Base-by-base conservation (phyloP, 2,113 vertebrate species). In the Promerops cafer region DNA sequence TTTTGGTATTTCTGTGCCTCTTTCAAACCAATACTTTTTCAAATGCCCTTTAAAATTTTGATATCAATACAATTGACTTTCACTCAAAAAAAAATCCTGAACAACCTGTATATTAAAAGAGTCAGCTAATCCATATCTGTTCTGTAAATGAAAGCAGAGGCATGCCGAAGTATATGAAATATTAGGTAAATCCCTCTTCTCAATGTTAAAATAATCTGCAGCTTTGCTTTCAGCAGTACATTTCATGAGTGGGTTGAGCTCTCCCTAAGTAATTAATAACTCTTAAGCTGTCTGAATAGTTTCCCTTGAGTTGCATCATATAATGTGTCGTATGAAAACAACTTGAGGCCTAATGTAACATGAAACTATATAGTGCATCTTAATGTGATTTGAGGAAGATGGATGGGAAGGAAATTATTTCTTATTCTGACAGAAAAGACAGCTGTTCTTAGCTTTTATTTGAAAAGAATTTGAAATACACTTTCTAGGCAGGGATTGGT, bases 351-450 rank as follows among this genome's bases (percentile, higher is more conserved):
- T 93, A 88, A 93, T 68, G 96, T 93, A 96, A 97, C 40, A 37
- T 64, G 88, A 97, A 95, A 86, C 96, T 68, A 10, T 56, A 39
- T 52, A 68, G 56, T 42, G 40, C 64, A 89, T 96, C 93, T 86
- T 94, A 90, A 94, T 89, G 94, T 97, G 95, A 97, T 97, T 96
- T 97, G 95, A 97, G 96, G 90, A 97, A 97, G 96, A 97, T 92
- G 76, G 88, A 96, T 97, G 83, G 76, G 83, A 93, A 90, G 93
- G 92, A 96, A 94, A 88, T 97, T 81, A 93, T 93, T 96, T 97
- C 86, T 97, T 95, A 94, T 83, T 90, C 88, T 88, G 89, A 78
- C 47, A 79, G 87, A 85, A 47, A 96, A 93, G 89, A 90, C 95
- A 96, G 88, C 94, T 96, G 93, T 70, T 83, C 87, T 91, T 96